Evolutionary conservation across 2,797 vertebrate species (phyloP).

Genomic region (Enteromius afrohamiltoni): DNA sequence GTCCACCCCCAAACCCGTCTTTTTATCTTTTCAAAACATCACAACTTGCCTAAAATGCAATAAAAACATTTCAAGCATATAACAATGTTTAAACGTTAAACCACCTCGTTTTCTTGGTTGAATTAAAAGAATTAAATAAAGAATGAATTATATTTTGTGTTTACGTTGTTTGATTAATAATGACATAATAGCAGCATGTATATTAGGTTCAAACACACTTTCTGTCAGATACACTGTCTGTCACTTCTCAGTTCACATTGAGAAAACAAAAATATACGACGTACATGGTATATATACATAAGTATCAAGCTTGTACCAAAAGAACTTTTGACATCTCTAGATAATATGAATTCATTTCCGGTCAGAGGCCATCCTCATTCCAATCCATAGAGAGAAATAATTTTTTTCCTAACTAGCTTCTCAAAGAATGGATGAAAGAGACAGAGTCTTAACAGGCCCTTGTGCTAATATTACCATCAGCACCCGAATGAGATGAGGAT

Average conservation of each 20-base stretch:
- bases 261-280: neutral
- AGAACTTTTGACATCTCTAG: neutral
- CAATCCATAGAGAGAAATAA: neutral
- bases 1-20: too few relatives aligned
- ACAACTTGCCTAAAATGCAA: too few relatives aligned
- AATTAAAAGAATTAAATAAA: neutral
- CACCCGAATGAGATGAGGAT: constrained; percentile 35
- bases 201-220: neutral
- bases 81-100: too few relatives aligned
- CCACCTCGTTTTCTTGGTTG: too few relatives aligned
- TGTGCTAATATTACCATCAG: constrained; percentile 44
- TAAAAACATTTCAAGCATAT: too few relatives aligned
- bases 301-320: neutral
- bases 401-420: constrained; percentile 10
- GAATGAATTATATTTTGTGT: neutral
- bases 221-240: neutral
- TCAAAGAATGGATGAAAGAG: constrained; percentile 35
- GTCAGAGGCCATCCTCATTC: constrained; percentile 38
- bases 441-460: constrained; percentile 40
- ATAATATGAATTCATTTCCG: neutral
- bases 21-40: too few relatives aligned
- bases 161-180: neutral
- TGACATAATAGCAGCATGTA: neutral
- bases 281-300: neutral
- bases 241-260: neutral